Evolutionary conservation across 1,140 invertebrate genomes (phyloP).

Genomic region (Copidosoma floridanum): DNA sequence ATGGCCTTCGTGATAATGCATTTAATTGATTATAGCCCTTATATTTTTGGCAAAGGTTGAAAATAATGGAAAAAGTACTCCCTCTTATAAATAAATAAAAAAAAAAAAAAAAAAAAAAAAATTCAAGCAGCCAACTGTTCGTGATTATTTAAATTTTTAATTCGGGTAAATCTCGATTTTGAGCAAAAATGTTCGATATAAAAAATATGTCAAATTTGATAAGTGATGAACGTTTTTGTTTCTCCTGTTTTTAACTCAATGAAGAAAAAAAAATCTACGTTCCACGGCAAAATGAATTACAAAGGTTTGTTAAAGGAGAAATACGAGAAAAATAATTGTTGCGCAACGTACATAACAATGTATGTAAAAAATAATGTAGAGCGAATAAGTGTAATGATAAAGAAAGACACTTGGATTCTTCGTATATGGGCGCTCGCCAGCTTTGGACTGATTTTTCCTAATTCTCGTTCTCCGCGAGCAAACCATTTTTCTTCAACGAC

Average conservation of each 20-base stretch:
- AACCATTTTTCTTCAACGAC: conserved; percentile 17
- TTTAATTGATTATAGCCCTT: conserved; percentile 19
- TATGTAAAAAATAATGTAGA: conserved; percentile 46
- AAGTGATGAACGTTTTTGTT: conserved; percentile 24
- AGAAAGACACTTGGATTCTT: conserved; percentile 38
- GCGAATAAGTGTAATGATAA: no score
- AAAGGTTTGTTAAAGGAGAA: conserved; percentile 20
- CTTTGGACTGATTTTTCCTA: conserved; percentile 41
- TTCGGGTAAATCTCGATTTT: conserved; percentile 1
- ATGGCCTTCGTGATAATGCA: no score
- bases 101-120: no score
- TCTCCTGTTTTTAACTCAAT: conserved; percentile 23
- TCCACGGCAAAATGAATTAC: background rate
- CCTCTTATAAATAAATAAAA: conserved; percentile 12
- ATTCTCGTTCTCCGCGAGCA: conserved; percentile 33
- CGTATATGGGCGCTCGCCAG: conserved; percentile 23
- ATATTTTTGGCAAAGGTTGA: background rate
- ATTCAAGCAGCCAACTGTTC: conserved; percentile 8
- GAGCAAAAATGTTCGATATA: conserved; percentile 26
- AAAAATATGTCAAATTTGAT: conserved; percentile 24
- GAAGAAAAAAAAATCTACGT: conserved; percentile 11
- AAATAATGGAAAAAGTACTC: conserved; percentile 23
- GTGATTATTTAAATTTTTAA: conserved; percentile 2
- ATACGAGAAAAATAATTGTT: conserved; percentile 17
- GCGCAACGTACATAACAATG: conserved; percentile 36